These are phyloP conservation scores for Platyrinchus mystaceus DNA, from an alignment of 2,797 vertebrate species.

Conservation along the genomic window DNA sequence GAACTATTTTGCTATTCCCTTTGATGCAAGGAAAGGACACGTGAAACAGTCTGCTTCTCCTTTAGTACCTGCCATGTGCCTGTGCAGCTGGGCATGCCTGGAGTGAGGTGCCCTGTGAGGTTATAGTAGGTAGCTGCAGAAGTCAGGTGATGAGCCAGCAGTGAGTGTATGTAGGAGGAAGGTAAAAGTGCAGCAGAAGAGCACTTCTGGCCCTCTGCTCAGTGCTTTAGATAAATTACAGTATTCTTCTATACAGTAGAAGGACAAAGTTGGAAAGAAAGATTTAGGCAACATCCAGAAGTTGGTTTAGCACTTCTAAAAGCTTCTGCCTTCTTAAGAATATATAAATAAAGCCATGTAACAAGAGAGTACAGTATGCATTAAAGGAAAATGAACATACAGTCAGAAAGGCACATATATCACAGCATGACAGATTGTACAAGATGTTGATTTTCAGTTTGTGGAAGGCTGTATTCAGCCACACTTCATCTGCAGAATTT, in stretches of 20 bases:
- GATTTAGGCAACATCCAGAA: background rate
- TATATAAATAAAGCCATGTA: background rate
- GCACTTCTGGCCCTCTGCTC: background rate
- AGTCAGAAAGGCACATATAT: background rate
- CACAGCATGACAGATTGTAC: background rate
- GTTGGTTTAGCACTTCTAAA: background rate
- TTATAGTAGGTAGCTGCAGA: background rate
- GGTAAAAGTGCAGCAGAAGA: background rate
- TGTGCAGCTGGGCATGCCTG: background rate
- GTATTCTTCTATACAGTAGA: background rate
- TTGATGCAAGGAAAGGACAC: background rate
- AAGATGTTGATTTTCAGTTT: background rate
- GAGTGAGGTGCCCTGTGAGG: background rate
- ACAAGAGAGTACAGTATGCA: background rate
- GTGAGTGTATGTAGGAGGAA: rapidly evolving
- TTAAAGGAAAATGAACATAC: background rate
- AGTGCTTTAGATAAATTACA: background rate
- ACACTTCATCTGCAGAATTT: background rate
- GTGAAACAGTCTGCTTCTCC: background rate
- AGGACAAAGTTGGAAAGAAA: background rate
- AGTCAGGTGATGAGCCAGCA: background rate
- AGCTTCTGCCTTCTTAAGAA: background rate
- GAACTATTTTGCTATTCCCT: background rate
- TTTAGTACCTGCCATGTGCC: background rate
- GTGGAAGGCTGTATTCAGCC: background rate